Conservation (phyloP, 2,797 vertebrate genomes). For the Lacerta bilineata region DNA sequence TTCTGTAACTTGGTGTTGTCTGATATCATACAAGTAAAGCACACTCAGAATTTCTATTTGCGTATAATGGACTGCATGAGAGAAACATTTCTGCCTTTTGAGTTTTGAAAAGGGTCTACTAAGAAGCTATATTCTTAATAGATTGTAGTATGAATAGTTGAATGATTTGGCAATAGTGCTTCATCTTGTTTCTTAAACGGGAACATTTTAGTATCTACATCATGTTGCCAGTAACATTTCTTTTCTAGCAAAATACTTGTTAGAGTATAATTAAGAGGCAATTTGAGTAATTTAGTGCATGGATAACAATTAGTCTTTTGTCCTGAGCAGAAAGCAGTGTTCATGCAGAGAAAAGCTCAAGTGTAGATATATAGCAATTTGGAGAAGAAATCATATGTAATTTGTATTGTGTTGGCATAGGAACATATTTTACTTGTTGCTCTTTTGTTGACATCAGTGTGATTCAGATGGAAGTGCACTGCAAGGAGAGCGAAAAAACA, state of each 20-base stretch:
- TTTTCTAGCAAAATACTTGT: slow-evolving; percentile 48
- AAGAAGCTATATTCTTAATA: slow-evolving; percentile 39
- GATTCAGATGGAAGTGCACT: slow-evolving; percentile 37
- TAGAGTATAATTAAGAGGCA: slow-evolving; percentile 56
- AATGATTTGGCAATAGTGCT: slow-evolving; percentile 48
- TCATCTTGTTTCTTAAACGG: slow-evolving; percentile 39
- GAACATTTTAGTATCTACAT: slow-evolving; percentile 10
- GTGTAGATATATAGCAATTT: slow-evolving; percentile 37
- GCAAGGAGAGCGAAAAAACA: neutral
- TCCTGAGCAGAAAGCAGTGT: slow-evolving; percentile 53
- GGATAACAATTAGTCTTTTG: slow-evolving; percentile 64
- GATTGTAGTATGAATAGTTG: slow-evolving; percentile 34
- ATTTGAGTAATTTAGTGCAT: slow-evolving; percentile 64
- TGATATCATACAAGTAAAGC: neutral
- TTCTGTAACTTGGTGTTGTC: neutral
- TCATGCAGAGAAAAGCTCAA: neutral
- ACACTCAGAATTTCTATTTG: neutral
- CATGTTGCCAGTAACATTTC: slow-evolving; percentile 47
- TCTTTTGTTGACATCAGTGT: slow-evolving; percentile 46
- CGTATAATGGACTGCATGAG: neutral
- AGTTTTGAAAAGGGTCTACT: slow-evolving; percentile 12
- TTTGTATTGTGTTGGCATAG: slow-evolving; percentile 51
- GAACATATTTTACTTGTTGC: slow-evolving; percentile 68
- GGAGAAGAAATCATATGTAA: slow-evolving; percentile 21
- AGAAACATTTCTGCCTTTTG: neutral